Conservation (phyloP, 1,140 invertebrate genomes). For the Hylaeus volcanicus region DNA sequence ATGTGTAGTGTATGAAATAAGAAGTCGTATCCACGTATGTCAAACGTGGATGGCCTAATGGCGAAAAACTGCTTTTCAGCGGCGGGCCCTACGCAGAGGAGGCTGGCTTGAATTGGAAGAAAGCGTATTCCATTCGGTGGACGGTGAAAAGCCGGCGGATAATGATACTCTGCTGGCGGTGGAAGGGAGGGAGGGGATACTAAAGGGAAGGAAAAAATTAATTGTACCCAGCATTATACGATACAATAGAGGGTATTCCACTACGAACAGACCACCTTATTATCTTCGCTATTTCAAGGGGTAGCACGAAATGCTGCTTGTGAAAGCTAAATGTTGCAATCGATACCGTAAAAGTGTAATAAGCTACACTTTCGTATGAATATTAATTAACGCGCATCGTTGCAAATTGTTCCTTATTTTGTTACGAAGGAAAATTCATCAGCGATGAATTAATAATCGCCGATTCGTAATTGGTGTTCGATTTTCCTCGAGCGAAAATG, state of each 20-base stretch:
- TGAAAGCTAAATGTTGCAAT: no score
- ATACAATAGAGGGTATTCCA: no score
- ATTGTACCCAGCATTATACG: constrained; percentile 30
- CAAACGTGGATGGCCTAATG: background rate
- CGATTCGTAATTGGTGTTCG: constrained; percentile 2
- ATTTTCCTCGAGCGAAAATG: background rate
- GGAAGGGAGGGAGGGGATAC: background rate
- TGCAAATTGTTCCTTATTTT: constrained; percentile 14
- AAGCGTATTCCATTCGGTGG: constrained; percentile 40
- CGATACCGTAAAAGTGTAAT: no score
- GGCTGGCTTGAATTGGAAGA: constrained; percentile 30
- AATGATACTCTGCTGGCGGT: constrained; percentile 20
- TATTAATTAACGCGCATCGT: constrained; percentile 5
- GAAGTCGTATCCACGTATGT: background rate
- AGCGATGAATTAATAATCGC: background rate
- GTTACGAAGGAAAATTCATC: background rate
- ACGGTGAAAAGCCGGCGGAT: constrained; percentile 9
- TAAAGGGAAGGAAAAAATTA: constrained; percentile 19
- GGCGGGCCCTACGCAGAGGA: background rate
- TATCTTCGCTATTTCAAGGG: no score
- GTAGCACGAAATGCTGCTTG: no score
- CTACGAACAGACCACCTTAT: no score
- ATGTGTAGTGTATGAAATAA: no score
- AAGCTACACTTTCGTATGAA: background rate
- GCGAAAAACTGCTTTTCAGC: constrained; percentile 9